Percentiles rank a stretch among this genome's conserved stretches.
These are phyloP conservation scores for Malthinus seriepunctatus DNA, from an alignment of 2,888 invertebrate genomes.

Conservation along the genomic window DNA sequence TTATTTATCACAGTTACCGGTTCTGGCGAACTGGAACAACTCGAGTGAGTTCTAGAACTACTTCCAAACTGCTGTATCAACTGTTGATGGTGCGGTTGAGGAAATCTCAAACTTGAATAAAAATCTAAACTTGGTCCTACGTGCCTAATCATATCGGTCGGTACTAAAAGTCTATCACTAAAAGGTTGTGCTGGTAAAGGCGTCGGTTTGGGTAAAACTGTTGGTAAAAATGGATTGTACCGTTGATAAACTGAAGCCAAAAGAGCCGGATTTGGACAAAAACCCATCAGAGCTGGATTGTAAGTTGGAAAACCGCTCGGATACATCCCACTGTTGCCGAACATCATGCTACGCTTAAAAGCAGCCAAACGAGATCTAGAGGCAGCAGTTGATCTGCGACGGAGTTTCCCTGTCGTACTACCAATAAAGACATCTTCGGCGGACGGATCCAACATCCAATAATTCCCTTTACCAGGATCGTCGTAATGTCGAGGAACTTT, in stretches of 20 bases:
- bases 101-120: conserved; percentile 55
- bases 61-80: conserved; percentile 45
- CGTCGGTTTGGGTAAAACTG: conserved; percentile 57
- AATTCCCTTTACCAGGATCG: conserved; percentile 99
- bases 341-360: conserved; percentile 78
- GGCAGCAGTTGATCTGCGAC: conserved; percentile 88
- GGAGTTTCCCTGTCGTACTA: conserved; percentile 93
- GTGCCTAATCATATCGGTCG: conserved; percentile 53
- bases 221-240: conserved; percentile 63
- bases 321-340: conserved; percentile 60
- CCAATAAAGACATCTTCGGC: conserved; percentile 99
- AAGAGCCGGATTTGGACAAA: conserved; percentile 63
- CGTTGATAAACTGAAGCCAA: conserved; percentile 67
- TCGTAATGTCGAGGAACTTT: conserved; percentile 97
- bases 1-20: conserved; percentile 51
- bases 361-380: conserved; percentile 88
- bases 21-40: conserved; percentile 53
- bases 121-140: conserved; percentile 58
- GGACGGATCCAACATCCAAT: conserved; percentile 98
- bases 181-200: conserved; percentile 57
- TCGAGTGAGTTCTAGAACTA: conserved; percentile 38
- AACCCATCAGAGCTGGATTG: conserved; percentile 58
- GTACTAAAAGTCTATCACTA: conserved; percentile 49
- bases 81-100: conserved; percentile 45
- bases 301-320: conserved; percentile 57